phyloP scores from a whole-genome alignment of 1,140 invertebrate genomes.

The Apolygus lucorum region DNA sequence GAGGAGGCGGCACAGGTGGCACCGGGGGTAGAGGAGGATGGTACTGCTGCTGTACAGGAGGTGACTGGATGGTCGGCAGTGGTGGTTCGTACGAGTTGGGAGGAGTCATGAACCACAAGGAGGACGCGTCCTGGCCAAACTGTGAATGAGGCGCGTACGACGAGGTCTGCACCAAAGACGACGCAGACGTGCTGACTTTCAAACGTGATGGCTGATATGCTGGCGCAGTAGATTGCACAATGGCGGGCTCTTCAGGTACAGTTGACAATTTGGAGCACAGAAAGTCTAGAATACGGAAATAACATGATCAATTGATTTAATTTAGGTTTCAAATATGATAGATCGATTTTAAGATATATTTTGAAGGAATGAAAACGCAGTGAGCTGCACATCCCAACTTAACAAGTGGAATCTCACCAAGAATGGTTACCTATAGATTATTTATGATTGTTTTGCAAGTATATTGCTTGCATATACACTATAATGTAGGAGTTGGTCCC shows the following conservation, averaged over 20 bases:
- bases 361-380: too few relatives aligned
- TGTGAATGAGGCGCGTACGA: not conserved
- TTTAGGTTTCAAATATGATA: too few relatives aligned
- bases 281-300: constrained; percentile 44
- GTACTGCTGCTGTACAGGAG: not conserved
- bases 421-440: too few relatives aligned
- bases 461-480: too few relatives aligned
- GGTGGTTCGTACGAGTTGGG: not conserved
- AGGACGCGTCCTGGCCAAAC: not conserved
- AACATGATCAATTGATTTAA: too few relatives aligned
- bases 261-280: constrained; percentile 50
- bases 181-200: not conserved
- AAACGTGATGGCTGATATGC: not conserved
- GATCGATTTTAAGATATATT: too few relatives aligned
- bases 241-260: constrained; percentile 51
- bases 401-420: too few relatives aligned
- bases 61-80: not conserved
- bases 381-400: too few relatives aligned
- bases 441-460: too few relatives aligned
- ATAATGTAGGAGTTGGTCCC: too few relatives aligned
- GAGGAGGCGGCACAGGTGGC: not conserved
- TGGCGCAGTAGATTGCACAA: not conserved
- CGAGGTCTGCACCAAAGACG: not conserved
- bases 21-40: too few relatives aligned
- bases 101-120: not conserved